These are phyloP conservation scores for Anolis apletophallus DNA, from an alignment of 2,797 vertebrate species.

Conservation along the genomic window DNA sequence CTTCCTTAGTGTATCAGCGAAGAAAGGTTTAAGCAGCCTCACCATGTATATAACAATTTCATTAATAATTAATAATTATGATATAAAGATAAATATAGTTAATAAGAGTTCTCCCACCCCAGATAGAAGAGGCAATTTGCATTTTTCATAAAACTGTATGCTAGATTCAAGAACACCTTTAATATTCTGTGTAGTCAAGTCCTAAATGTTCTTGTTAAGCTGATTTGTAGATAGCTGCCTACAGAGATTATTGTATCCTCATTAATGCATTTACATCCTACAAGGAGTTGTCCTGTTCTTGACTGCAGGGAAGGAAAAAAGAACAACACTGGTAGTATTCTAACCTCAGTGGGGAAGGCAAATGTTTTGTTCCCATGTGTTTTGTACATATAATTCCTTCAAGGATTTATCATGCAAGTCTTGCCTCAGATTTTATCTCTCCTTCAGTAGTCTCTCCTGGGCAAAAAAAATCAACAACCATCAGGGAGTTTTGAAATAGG, in stretches of 20 bases:
- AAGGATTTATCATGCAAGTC: background rate
- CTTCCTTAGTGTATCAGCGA: background rate
- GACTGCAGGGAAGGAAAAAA: background rate
- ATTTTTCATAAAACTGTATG: background rate
- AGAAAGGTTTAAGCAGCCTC: background rate
- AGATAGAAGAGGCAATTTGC: background rate
- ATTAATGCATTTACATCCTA: background rate
- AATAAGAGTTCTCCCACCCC: background rate
- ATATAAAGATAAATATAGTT: background rate
- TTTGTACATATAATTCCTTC: background rate
- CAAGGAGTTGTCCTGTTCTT: background rate
- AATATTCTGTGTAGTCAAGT: background rate
- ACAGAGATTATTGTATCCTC: background rate
- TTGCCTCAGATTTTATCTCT: constrained; percentile 1
- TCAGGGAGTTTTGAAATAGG: constrained; percentile 5
- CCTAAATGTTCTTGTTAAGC: background rate
- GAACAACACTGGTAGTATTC: background rate
- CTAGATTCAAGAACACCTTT: background rate
- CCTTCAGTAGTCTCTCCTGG: constrained; percentile 10
- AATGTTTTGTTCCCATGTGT: background rate
- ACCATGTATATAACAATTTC: background rate
- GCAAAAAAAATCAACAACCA: background rate
- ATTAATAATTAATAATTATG: background rate
- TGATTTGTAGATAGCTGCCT: background rate
- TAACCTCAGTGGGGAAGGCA: background rate